These are phyloP conservation scores for Horisme vitalbata DNA, from an alignment of 2,888 invertebrate species.

Conservation along the genomic window DNA sequence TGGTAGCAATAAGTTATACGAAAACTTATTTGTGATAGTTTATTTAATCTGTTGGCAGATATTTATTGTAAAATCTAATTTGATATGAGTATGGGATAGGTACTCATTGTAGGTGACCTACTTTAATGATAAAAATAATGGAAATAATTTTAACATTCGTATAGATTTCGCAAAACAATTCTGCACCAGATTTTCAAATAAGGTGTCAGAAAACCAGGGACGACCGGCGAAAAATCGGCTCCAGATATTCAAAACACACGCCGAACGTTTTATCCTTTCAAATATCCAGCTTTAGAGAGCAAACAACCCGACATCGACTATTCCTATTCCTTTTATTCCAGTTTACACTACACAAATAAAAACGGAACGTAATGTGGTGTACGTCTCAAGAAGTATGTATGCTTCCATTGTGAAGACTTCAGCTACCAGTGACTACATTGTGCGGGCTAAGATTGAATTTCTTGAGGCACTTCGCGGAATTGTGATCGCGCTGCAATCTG, in stretches of 20 bases:
- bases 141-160: too few species aligned
- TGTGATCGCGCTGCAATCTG: conserved; percentile 45
- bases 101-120: too few species aligned
- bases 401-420: conserved; percentile 49
- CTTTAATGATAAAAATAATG: too few species aligned
- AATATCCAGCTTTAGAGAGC: conserved; percentile 19
- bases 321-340: conserved; percentile 24
- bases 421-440: conserved; percentile 40
- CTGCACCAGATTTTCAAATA: too few species aligned
- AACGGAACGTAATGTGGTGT: conserved; percentile 39
- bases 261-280: conserved; percentile 21
- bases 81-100: too few species aligned
- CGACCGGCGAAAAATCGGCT: too few species aligned
- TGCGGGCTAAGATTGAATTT: conserved; percentile 55
- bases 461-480: conserved; percentile 47
- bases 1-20: too few species aligned
- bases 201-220: too few species aligned
- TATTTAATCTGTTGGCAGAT: too few species aligned
- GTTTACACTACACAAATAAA: conserved; percentile 37
- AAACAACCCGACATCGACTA: conserved; percentile 19
- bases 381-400: conserved; percentile 42
- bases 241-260: conserved; percentile 17
- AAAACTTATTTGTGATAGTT: too few species aligned
- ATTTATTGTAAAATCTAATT: too few species aligned
- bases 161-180: too few species aligned